These are phyloP conservation scores for Poecile atricapillus DNA, from an alignment of 2,113 vertebrate genomes.

Conservation along the genomic window DNA sequence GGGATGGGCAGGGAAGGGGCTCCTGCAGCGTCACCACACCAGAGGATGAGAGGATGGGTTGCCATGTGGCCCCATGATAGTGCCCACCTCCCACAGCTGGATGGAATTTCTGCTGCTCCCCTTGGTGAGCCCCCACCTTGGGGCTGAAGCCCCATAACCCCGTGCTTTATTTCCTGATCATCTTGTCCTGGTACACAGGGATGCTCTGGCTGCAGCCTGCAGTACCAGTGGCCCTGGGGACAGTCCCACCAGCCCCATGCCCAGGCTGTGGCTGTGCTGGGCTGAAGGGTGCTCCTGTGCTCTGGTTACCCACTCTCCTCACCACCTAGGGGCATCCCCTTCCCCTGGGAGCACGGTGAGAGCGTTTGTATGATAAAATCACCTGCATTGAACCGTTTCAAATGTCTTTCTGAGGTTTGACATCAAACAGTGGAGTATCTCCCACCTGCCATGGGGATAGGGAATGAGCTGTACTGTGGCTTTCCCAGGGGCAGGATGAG, in stretches of 20 bases:
- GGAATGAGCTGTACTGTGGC: not conserved
- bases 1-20: not conserved
- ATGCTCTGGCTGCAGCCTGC: not conserved
- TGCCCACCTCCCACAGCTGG: not conserved
- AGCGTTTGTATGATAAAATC: fast-evolving
- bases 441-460: not conserved
- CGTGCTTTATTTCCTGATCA: not conserved
- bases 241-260: not conserved
- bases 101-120: not conserved
- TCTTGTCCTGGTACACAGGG: fast-evolving
- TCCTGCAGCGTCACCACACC: not conserved
- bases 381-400: not conserved
- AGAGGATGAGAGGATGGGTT: too few relatives aligned
- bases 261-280: not conserved
- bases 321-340: not conserved
- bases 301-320: not conserved
- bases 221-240: not conserved
- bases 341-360: not conserved
- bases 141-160: fast-evolving
- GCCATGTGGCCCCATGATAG: fast-evolving
- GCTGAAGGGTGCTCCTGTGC: not conserved
- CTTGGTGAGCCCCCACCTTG: not conserved
- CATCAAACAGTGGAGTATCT: not conserved
- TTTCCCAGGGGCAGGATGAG: not conserved
- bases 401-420: not conserved